Base-by-base conservation (phyloP, 2,888 invertebrate genomes). In the Stenodema calcarata region DNA sequence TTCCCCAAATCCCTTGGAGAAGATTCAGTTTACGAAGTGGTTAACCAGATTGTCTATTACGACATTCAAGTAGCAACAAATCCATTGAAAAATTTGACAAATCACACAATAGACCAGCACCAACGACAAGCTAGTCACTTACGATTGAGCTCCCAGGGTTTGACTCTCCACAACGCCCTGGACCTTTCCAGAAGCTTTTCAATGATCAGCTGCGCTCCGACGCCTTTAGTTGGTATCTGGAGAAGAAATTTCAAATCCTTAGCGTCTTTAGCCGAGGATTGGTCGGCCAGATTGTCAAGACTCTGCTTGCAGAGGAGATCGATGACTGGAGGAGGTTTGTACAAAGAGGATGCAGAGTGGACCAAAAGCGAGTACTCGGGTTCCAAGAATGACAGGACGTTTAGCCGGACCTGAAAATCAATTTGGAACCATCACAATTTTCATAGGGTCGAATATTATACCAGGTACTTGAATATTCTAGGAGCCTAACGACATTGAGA, bases 141-240 rank as follows among this genome's bases (percentile, higher is more conserved):
- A 84, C 84, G 42, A 9, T 23, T 41, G 12, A 41, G 27, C 16
- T 70, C 44, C 84, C 84, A 84, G 3, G 44, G 30, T n/a, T 41
- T 47, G 23, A 27, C 23, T 84, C 84, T 73, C 84, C 84, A 84
- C 84, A 84, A 84, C 2, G 84, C 73, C 73, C 73, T 41, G n/a
- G 84, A 84, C 28, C 27, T 84, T 41, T n/a, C 70, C 28, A 73
- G 23, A 30, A 82, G 70, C 30, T 35, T 69, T 18, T 70, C 27
- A 41, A 82, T 11, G 28, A 80, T n/a, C 78, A 3, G 4, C 12
- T 16, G 14, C 30, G 47, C 50, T 3, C 14, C 16, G 28, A 80
- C 30, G 1, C 47, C 54, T 1, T 16, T 54, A 4, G 35, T 54
- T 47, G 80, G 80, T 47, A 80, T 47, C 50, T 54, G 18, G 7